Conservation (phyloP, 2,797 vertebrate species). For the Enteromius fasciolatus region DNA sequence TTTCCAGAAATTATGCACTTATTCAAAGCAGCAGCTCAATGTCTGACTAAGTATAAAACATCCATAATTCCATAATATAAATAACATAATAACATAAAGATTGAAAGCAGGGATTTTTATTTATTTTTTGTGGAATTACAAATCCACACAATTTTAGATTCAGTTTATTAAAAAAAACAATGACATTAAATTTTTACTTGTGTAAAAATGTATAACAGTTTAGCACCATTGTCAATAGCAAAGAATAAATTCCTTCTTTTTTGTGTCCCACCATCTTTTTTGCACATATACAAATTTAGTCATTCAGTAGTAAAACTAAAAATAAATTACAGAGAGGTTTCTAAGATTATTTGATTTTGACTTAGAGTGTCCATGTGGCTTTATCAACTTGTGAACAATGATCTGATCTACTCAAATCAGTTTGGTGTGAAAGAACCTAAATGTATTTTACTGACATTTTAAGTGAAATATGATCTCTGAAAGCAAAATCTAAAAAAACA, state of each 20-base stretch:
- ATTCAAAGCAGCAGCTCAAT: neutral
- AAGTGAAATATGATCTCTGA: constrained; percentile 18
- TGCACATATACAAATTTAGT: constrained; percentile 72
- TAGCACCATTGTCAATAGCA: constrained; percentile 76
- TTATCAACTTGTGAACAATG: neutral
- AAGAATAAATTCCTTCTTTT: constrained; percentile 55
- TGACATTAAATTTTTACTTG: constrained; percentile 53
- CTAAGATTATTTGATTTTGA: neutral
- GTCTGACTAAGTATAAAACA: neutral
- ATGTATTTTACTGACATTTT: constrained; percentile 7
- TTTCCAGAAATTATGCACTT: neutral
- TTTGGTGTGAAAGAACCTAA: neutral
- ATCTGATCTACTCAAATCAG: neutral
- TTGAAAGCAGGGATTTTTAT: neutral
- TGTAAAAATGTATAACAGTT: constrained; percentile 63
- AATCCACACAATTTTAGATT: constrained; percentile 25
- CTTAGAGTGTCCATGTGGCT: constrained; percentile 1
- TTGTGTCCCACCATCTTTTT: constrained; percentile 60
- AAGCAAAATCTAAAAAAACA: constrained; percentile 25
- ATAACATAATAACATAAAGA: neutral
- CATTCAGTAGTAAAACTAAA: constrained; percentile 80
- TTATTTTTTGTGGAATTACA: constrained; percentile 32
- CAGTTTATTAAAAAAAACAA: constrained; percentile 62
- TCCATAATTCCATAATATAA: neutral
- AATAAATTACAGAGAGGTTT: constrained; percentile 80